Conservation (phyloP, 2,113 vertebrate species). For the Cnemophilus loriae region DNA sequence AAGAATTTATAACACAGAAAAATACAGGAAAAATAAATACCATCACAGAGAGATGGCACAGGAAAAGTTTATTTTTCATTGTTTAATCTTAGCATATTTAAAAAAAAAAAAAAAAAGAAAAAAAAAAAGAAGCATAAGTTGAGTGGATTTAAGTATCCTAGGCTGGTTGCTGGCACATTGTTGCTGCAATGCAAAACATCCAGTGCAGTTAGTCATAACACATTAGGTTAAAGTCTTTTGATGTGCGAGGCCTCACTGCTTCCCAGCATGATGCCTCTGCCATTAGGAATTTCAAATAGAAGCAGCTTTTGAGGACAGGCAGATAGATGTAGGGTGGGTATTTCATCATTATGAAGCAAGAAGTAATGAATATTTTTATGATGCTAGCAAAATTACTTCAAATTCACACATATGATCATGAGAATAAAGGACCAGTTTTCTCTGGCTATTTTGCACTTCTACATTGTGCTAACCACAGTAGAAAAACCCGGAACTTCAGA, state of each 20-base stretch:
- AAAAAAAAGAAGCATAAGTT: too few species aligned
- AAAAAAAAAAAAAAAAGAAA: neutral
- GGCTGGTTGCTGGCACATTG: neutral
- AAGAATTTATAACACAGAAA: neutral
- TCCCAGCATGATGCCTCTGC: neutral
- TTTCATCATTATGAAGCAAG: neutral
- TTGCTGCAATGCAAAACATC: neutral
- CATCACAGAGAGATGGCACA: accelerated
- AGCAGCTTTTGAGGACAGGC: neutral
- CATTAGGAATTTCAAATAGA: neutral
- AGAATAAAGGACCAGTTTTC: neutral
- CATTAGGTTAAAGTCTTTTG: neutral
- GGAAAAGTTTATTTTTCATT: neutral
- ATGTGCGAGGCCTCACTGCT: neutral
- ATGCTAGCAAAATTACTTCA: neutral
- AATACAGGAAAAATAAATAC: neutral
- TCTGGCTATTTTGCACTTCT: neutral
- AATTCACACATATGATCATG: neutral
- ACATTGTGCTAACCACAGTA: neutral
- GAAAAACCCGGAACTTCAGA: neutral
- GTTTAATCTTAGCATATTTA: neutral
- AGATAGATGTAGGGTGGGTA: neutral
- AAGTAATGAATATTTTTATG: neutral
- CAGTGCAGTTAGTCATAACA: neutral
- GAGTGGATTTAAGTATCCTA: neutral